Base-by-base conservation (phyloP, 2,113 vertebrate species). In the Saguinus imperator region DNA sequence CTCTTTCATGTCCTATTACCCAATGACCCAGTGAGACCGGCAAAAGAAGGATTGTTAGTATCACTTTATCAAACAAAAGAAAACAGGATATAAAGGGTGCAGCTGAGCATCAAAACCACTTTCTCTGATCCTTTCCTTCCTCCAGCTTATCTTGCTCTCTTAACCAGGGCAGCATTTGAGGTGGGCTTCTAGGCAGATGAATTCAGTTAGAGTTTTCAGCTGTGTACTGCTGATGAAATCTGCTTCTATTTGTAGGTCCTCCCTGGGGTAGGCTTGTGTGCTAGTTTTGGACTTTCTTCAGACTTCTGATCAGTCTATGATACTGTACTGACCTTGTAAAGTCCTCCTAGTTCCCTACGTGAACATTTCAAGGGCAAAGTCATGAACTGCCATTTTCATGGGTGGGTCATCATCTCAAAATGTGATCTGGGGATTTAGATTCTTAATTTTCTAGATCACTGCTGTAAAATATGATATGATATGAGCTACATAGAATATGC, bases 191-290 rank as follows among this genome's bases (percentile, higher is more conserved):
- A 14, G 58, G 64, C 32, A 86, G 57, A 85, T 58, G 64, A 75
- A 72, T 50, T 85, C 35, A 35, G 32, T 75, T 32, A 37, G 20
- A 50, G 45, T n/a, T 87, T 94, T 93, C 75, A 86, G 89, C 91
- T 77, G 10, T 35, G 45, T 5, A 70, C 57, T 72, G 58, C 89
- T 94, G 83, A 75, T 1, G 6, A 81, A 57, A 52, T 64, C 73
- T 40, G 37, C 73, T 96, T 93, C 94, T 96, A 96, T 95, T 89
- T 89, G 92, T 17, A 61, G 86, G 45, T 35, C 35, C 93, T 95
- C 92, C 89, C 87, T 73, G 7, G 40, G 87, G 73, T 81, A 87
- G 70, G 10, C 66, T 76, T 9, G 3, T 89, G 77, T 86, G 94
- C 94, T 89, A 73, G 83, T 94, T 91, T 89, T 85, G 79, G 82